A percentile compares a stretch with the other conserved stretches of the same genome.
Evolutionary conservation across 2,797 vertebrate genomes (phyloP).

Genomic region (Helicolenus hilgendorfi): DNA sequence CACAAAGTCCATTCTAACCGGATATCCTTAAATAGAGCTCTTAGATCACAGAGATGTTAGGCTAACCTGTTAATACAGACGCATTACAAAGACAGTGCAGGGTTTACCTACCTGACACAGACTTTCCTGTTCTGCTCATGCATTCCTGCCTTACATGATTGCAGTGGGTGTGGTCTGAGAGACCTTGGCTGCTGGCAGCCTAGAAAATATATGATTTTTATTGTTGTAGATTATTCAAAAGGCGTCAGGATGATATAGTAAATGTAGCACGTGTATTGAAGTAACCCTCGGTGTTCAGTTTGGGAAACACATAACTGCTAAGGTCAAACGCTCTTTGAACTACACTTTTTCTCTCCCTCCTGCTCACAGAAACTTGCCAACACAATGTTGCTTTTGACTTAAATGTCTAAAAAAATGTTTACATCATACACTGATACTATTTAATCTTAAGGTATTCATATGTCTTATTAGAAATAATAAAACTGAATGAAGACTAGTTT

Average conservation of each 20-base stretch:
- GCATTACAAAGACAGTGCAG: slow-evolving; percentile 76
- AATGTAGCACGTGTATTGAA: slow-evolving; percentile 88
- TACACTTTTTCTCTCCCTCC: slow-evolving; percentile 68
- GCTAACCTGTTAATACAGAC: slow-evolving; percentile 80
- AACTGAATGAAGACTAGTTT: slow-evolving; percentile 96
- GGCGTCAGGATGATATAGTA: slow-evolving; percentile 78
- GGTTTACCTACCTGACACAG: slow-evolving; percentile 84
- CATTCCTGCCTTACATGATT: slow-evolving; percentile 91
- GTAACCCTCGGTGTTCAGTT: slow-evolving; percentile 79
- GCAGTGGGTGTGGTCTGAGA: slow-evolving; percentile 90
- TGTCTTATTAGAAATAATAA: slow-evolving; percentile 91
- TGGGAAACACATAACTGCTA: slow-evolving; percentile 72
- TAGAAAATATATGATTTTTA: slow-evolving; percentile 86
- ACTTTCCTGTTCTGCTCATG: slow-evolving; percentile 91
- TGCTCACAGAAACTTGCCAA: slow-evolving; percentile 73
- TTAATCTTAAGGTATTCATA: slow-evolving; percentile 93
- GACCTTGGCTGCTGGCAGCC: slow-evolving; percentile 91
- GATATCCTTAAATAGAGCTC: slow-evolving; percentile 56
- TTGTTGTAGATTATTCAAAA: slow-evolving; percentile 84
- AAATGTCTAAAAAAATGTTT: slow-evolving; percentile 92
- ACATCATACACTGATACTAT: slow-evolving; percentile 95
- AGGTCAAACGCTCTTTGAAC: slow-evolving; percentile 87
- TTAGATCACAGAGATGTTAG: slow-evolving; percentile 61
- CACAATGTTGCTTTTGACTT: slow-evolving; percentile 81
- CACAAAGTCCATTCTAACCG: slow-evolving; percentile 30